phyloP scores from a whole-genome alignment of 2,797 vertebrate genomes.

The Ateles fusciceps region DNA sequence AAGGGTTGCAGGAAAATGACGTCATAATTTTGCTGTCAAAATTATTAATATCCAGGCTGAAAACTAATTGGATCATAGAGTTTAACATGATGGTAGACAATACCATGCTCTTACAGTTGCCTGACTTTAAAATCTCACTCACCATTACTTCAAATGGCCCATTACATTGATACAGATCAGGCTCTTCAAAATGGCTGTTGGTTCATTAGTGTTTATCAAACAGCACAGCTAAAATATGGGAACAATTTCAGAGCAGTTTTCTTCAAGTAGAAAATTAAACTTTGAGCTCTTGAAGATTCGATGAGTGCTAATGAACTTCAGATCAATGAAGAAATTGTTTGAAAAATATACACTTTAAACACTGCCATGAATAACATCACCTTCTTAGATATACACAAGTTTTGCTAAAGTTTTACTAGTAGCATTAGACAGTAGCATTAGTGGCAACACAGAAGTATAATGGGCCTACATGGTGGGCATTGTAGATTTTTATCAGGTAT shows the following conservation, averaged over 20 bases:
- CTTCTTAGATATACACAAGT: neutral
- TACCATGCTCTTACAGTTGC: neutral
- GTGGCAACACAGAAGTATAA: neutral
- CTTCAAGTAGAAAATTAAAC: slow-evolving; percentile 27
- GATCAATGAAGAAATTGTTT: slow-evolving; percentile 26
- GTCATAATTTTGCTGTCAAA: neutral
- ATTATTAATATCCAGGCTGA: neutral
- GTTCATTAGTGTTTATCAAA: neutral
- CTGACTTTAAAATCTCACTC: neutral
- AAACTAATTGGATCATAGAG: neutral
- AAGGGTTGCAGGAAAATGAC: neutral
- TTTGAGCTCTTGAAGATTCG: slow-evolving; percentile 30
- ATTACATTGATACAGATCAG: neutral
- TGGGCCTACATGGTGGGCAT: neutral
- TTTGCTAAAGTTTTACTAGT: slow-evolving; percentile 29
- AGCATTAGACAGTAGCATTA: neutral
- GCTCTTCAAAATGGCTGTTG: neutral
- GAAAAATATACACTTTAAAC: slow-evolving; percentile 15
- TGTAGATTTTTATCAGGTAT: neutral
- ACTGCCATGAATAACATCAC: slow-evolving; percentile 50
- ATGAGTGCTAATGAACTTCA: slow-evolving; percentile 64
- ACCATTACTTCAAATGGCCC: neutral
- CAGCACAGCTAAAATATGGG: neutral
- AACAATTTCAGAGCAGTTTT: neutral
- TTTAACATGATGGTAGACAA: neutral